Evolutionary conservation across 2,113 vertebrate species (phyloP), one percentile per base, ranked within the genome.

Genomic region (Eidolon helvum): DNA sequence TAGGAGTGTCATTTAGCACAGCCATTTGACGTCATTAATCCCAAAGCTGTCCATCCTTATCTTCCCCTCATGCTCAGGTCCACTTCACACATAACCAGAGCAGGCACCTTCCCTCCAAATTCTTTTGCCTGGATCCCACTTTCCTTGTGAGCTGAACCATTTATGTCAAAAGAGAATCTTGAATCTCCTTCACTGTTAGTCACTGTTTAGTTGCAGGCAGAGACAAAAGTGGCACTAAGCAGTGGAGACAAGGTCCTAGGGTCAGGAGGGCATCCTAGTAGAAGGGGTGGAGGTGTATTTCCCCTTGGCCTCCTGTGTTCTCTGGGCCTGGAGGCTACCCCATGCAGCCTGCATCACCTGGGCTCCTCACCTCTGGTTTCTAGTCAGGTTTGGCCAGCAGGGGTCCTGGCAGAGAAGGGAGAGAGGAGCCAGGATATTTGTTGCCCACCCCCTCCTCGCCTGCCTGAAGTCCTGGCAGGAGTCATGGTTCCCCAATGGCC

Each of bases 401-500:
- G 77, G 55, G 18, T 65, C 63, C 80, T 48, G 40, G 40, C 57
- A 48, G 55, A 43, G 68, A 79, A 69, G n/a, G 57, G 28, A 50
- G 33, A 10, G 22, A 35, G 21, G 55, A 57, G 33, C 48, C 45
- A 63, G n/a, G 24, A 22, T n/a, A 5, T 33, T n/a, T 35, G 55
- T 69, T 50, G 38, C 4, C 30, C 2, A 0, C 21, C 18, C 4
- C 4, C 28, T 48, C 45, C 26, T 4, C 1, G 10, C n/a, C 55
- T 69, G 69, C 53, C 59, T 53, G 55, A 40, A n/a, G 84, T 19
- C 12, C 82, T 33, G 28, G 75, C 40, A 33, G 61, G 57, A 55
- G 45, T 9, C 12, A 8, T 71, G 68, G 14, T 14, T 66, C 65
- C 65, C n/a, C 63, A 18, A 4, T 3, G 48, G 43, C 61, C 4